Conservation (phyloP, 1,140 invertebrate genomes). For the Micrasema minimum region DNA sequence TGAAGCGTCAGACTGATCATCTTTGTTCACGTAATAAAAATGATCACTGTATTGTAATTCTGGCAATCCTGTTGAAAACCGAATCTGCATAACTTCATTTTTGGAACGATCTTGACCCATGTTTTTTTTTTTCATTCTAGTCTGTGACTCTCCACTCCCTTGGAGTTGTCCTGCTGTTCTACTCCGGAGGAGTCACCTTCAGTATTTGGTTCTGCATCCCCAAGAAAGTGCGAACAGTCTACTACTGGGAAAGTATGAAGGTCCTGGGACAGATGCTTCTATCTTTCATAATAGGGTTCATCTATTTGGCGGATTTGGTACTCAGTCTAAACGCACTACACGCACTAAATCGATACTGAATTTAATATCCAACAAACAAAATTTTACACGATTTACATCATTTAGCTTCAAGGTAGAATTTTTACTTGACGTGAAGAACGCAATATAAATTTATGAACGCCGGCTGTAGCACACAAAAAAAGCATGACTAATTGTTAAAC, state of each 20-base stretch:
- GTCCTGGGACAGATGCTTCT: neutral
- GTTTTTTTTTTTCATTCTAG: conserved; percentile 32
- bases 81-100: neutral
- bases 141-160: conserved; percentile 19
- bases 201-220: conserved; percentile 24
- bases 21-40: no score
- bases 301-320: conserved; percentile 35
- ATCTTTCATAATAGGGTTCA: conserved; percentile 11
- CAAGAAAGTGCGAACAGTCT: neutral
- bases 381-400: no score
- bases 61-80: no score
- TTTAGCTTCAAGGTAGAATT: no score
- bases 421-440: no score
- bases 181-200: conserved; percentile 35
- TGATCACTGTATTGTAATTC: no score
- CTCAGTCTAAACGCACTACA: conserved; percentile 11
- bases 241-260: neutral
- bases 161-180: conserved; percentile 27
- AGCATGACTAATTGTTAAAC: no score
- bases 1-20: no score
- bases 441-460: no score
- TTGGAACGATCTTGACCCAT: no score
- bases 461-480: no score
- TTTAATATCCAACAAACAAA: no score
- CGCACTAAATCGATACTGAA: neutral